Evolutionary conservation across 2,888 invertebrate species (phyloP).

Genomic region (Caenorhabditis afra): DNA sequence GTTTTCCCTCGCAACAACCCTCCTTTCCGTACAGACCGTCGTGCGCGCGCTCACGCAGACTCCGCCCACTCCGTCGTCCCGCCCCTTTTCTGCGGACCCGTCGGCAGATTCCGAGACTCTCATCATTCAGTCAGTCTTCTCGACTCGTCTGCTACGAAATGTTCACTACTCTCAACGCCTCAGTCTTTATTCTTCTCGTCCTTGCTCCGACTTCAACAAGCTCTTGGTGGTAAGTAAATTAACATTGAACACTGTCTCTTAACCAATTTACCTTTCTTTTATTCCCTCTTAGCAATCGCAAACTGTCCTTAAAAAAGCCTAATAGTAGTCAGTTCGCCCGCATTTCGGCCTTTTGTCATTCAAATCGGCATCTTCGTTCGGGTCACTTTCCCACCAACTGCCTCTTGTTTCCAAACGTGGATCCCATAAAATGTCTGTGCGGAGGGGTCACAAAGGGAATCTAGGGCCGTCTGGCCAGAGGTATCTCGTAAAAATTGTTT

Average conservation of each 20-base stretch:
- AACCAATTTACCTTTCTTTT: too few species aligned
- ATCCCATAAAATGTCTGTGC: too few species aligned
- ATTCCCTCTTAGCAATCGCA: too few species aligned
- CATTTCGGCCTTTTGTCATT: too few species aligned
- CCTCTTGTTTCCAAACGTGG: too few species aligned
- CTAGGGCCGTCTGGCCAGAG: constrained; percentile 3
- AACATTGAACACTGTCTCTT: too few species aligned
- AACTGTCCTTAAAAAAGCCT: too few species aligned
- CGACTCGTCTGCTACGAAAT: background rate
- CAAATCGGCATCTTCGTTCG: too few species aligned
- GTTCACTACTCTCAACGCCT: background rate
- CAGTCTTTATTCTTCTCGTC: constrained; percentile 12
- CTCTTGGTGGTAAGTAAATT: constrained; percentile 36
- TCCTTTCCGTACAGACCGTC: background rate
- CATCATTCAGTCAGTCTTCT: background rate
- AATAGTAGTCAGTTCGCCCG: too few species aligned
- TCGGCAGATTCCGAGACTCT: too few species aligned
- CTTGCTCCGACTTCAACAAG: constrained; percentile 15
- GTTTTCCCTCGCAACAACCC: background rate
- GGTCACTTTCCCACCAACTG: too few species aligned
- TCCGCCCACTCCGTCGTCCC: background rate
- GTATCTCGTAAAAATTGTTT: constrained; percentile 46
- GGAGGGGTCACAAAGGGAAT: too few species aligned
- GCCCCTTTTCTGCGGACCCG: background rate
- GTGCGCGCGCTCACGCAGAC: background rate